A percentile compares a stretch with the other conserved stretches of the same genome.
Evolutionary conservation across 2,888 invertebrate genomes (phyloP).

Genomic region (Macrosiphum euphorbiae): DNA sequence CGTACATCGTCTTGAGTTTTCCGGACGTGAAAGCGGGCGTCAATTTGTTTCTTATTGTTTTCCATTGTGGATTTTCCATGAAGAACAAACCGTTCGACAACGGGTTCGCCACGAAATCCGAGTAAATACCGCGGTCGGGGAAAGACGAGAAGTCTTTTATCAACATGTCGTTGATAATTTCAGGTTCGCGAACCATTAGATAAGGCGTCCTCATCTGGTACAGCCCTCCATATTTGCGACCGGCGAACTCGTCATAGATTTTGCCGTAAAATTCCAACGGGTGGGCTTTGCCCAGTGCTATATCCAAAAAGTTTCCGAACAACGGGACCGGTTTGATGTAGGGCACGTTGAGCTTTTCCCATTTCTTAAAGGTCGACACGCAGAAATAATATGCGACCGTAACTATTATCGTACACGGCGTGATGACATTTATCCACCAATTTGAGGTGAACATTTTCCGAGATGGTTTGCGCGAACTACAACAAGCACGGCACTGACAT

Average conservation of each 20-base stretch:
- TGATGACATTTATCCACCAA: neutral
- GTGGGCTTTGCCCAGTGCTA: neutral
- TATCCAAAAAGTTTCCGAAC: neutral
- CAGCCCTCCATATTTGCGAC: conserved; percentile 69
- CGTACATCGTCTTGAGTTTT: neutral
- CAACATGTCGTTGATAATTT: conserved; percentile 72
- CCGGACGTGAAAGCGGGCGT: neutral
- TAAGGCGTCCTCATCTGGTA: conserved; percentile 72
- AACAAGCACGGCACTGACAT: no score
- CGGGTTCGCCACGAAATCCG: conserved; percentile 69
- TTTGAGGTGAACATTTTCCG: neutral
- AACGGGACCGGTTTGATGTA: neutral
- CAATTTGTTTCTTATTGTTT: neutral
- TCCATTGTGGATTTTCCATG: neutral
- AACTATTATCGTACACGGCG: neutral
- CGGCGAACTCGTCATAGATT: neutral
- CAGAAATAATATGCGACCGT: neutral
- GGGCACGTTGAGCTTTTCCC: neutral
- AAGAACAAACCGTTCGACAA: neutral
- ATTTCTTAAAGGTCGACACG: neutral
- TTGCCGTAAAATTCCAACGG: no score
- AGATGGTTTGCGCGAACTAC: no score
- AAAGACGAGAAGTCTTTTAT: conserved; percentile 73
- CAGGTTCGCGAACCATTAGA: conserved; percentile 71
- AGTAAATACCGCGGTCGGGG: conserved; percentile 71